A percentile compares a stretch with the other conserved stretches of the same genome.
Conservation (phyloP, 1,140 invertebrate genomes). For the Pteromalus puparum region DNA sequence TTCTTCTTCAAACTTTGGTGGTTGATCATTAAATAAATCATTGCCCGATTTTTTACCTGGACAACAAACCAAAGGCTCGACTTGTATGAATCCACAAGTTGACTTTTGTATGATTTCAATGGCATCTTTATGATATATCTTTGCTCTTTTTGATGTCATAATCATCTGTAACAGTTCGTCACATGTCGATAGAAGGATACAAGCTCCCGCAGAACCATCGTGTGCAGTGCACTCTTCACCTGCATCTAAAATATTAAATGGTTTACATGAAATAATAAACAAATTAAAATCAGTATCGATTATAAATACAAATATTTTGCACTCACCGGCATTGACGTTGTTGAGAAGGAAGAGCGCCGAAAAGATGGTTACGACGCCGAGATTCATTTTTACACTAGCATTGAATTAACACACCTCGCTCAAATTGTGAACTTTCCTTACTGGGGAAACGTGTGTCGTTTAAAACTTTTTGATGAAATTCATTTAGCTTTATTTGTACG, state of each 20-base stretch:
- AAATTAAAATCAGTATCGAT: background rate
- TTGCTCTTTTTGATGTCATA: background rate
- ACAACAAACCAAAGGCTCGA: background rate
- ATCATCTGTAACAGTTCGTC: background rate
- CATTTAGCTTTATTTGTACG: constrained; percentile 18
- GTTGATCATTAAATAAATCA: background rate
- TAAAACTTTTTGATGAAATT: background rate
- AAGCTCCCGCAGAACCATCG: background rate
- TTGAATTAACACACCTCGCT: background rate
- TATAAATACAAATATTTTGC: background rate
- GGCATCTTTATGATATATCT: background rate
- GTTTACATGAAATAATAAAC: background rate
- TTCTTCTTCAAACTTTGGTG: background rate
- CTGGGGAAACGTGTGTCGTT: background rate
- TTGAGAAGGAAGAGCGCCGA: background rate
- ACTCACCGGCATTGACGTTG: background rate
- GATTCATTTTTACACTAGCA: background rate
- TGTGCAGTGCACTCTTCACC: background rate
- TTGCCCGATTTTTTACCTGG: background rate
- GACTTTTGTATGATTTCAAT: background rate
- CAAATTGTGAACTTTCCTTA: constrained; percentile 5
- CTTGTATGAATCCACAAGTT: background rate
- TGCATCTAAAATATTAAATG: background rate
- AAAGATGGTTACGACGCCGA: background rate
- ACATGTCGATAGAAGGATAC: background rate